A percentile compares a stretch with the other conserved stretches of the same genome.
These are phyloP conservation scores for Catocala sponsa DNA, from an alignment of 2,888 invertebrate species.

Conservation along the genomic window DNA sequence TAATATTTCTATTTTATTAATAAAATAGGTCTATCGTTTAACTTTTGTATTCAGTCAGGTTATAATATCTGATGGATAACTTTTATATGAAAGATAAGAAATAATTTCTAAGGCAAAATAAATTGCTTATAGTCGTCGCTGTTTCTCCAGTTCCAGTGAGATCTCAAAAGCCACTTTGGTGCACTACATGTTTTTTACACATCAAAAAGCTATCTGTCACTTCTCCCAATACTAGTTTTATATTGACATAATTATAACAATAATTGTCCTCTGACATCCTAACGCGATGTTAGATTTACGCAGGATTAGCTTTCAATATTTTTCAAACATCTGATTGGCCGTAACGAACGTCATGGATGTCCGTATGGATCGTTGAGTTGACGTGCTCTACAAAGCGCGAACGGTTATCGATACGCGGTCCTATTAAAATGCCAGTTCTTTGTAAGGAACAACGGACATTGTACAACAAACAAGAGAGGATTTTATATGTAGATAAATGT, in stretches of 20 bases:
- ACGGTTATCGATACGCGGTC: constrained; percentile 11
- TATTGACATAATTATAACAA: not conserved
- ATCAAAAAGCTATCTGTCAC: too few species aligned
- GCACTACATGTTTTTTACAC: too few species aligned
- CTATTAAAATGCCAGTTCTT: constrained; percentile 10
- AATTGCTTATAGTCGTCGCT: too few species aligned
- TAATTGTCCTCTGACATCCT: not conserved
- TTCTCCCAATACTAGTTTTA: not conserved
- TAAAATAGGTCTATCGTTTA: too few species aligned
- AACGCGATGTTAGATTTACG: not conserved
- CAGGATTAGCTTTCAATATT: constrained; percentile 1
- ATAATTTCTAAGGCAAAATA: too few species aligned
- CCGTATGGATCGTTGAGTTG: constrained; percentile 11
- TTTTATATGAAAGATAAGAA: too few species aligned
- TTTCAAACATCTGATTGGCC: constrained; percentile 13
- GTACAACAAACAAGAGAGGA: constrained; percentile 1
- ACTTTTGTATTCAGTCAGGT: too few species aligned
- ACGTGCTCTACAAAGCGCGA: constrained; percentile 11
- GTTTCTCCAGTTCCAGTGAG: too few species aligned
- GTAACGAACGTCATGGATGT: constrained; percentile 9
- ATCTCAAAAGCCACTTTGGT: too few species aligned
- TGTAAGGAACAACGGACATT: constrained; percentile 8
- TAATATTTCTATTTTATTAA: too few species aligned
- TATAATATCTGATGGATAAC: too few species aligned
- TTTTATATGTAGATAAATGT: not conserved